Base-by-base conservation (phyloP, 2,113 vertebrate genomes). In the Pao palembangensis region DNA sequence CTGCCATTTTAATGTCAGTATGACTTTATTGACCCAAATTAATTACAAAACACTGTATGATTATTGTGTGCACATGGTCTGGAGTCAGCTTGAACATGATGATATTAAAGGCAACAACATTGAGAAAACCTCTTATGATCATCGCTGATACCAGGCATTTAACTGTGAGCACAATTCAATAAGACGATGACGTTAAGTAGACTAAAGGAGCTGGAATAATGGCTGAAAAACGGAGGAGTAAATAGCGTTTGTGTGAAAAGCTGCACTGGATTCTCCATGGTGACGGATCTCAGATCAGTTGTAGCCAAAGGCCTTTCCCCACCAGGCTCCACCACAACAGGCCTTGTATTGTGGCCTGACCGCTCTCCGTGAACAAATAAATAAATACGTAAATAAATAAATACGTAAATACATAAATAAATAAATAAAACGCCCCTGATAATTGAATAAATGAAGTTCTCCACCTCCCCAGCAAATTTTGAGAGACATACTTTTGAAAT, bases 1-100 rank as follows among this genome's bases (percentile, higher is more conserved):
- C 89, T 89, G 89, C 88, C 91, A 91, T 95, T 93, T 93, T 93
- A 91, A 92, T 91, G 89, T 88, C 92, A 94, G 95, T 94, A 94
- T 93, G 91, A 90, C 91, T 93, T 92, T 91, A 94, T 95, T 95
- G 94, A 94, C 93, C 94, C 90, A 80, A 94, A 95, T 95, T 94
- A 93, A 92, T 90, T 92, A 90, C 91, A 90, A 91, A 92, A 94
- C 92, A 94, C 94, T 92, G 91, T 16, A 18, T 89, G 90, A 83
- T 7, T 31, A 31, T 31, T 23, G 28, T 1, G 1, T 8, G 5
- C 5, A 31, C 28, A 31, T n/a, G 28, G 28, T 31, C 28, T 23
- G 21, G 21, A 23, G 21, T 23, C 21, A 23, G 21, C 21, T 3
- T 23, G 21, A 2, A 23, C 21, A 31, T 31, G 28, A 31, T 31